phyloP scores from a whole-genome alignment of 2,113 vertebrate genomes.

The Saguinus imperator region DNA sequence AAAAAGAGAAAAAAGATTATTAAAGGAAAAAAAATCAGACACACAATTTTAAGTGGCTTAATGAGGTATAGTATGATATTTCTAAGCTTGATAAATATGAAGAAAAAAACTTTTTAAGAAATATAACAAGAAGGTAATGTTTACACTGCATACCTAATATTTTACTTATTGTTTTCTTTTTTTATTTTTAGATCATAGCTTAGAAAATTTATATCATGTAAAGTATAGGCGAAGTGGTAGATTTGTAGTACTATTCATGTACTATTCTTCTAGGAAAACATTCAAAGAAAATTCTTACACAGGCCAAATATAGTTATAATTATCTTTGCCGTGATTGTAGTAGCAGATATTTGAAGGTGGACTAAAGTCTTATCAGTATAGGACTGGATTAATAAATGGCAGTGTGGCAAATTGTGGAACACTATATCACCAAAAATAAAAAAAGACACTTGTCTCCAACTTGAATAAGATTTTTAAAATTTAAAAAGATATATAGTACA shows the following conservation, averaged over 20 bases:
- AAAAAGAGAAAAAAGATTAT: background rate
- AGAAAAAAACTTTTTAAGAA: background rate
- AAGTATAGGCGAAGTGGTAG: background rate
- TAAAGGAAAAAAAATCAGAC: background rate
- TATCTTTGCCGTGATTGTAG: background rate
- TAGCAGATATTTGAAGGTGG: background rate
- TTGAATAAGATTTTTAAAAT: background rate
- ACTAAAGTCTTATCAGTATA: background rate
- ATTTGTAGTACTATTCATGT: background rate
- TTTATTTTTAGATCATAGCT: background rate
- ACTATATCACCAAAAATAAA: background rate
- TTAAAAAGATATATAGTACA: background rate
- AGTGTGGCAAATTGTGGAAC: background rate
- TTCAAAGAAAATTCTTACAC: background rate
- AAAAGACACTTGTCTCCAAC: background rate
- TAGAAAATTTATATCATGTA: background rate
- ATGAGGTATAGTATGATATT: background rate
- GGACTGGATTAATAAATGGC: background rate
- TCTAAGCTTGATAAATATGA: background rate
- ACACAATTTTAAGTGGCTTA: background rate
- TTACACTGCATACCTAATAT: background rate
- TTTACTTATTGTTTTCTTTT: background rate
- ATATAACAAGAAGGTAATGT: background rate
- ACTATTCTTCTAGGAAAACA: background rate
- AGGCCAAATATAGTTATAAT: no score